phyloP scores from a whole-genome alignment of 35 echinoderm and acorn worm genomes.

The Hemicentrotus pulcherrimus region DNA sequence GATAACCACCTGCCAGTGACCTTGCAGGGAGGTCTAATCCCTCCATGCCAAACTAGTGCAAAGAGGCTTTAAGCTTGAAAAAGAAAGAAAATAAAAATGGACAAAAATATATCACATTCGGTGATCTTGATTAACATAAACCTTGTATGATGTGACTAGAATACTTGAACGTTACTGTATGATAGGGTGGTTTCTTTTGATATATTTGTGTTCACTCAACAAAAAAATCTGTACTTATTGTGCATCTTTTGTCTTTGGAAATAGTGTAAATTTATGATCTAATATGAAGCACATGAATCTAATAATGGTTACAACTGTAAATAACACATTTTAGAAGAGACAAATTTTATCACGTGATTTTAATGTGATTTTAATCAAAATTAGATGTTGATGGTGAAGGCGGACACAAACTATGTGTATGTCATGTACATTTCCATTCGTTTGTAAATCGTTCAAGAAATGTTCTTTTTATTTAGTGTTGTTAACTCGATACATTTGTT shows the following conservation, averaged over 20 bases:
- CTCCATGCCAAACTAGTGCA: too few species aligned
- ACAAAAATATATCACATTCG: neutral
- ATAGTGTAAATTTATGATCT: slow-evolving; percentile 27
- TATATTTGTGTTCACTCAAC: neutral
- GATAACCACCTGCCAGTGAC: too few species aligned
- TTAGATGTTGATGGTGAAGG: neutral
- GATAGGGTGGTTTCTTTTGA: neutral
- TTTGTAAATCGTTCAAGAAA: slow-evolving; percentile 22
- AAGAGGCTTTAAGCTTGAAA: too few species aligned
- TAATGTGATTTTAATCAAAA: slow-evolving; percentile 15
- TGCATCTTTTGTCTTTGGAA: slow-evolving; percentile 25
- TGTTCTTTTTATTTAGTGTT: neutral
- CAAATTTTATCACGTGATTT: neutral
- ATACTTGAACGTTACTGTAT: neutral
- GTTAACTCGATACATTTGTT: slow-evolving; percentile 24
- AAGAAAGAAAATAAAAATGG: too few species aligned
- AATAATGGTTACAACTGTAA: slow-evolving; percentile 19
- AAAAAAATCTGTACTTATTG: slow-evolving; percentile 32
- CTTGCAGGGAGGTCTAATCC: too few species aligned
- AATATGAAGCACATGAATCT: neutral
- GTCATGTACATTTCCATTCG: slow-evolving; percentile 37
- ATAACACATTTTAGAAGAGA: slow-evolving; percentile 48
- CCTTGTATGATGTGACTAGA: slow-evolving; percentile 1
- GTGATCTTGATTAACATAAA: neutral
- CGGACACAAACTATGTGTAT: slow-evolving; percentile 18